These are phyloP conservation scores for Tragelaphus buxtoni DNA, from an alignment of 2,113 vertebrate genomes.

Conservation along the genomic window DNA sequence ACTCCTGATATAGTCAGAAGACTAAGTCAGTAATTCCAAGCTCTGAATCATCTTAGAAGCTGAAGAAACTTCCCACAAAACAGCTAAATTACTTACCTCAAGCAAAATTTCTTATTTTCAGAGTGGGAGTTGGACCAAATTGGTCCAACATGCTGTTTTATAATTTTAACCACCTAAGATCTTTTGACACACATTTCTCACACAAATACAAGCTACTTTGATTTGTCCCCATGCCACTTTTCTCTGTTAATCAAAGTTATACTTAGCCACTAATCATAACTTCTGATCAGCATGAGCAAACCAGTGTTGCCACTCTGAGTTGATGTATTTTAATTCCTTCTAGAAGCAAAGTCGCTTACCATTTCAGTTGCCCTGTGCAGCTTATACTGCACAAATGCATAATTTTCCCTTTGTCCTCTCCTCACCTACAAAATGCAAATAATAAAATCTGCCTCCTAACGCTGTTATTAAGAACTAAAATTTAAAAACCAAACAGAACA, in stretches of 20 bases:
- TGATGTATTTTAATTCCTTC: not conserved
- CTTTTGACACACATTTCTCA: not conserved
- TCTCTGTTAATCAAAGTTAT: not conserved
- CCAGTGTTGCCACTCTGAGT: not conserved
- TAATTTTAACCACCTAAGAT: not conserved
- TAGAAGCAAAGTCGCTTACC: not conserved
- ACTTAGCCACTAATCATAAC: not conserved
- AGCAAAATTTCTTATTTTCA: conserved; percentile 35
- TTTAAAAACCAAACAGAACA: not conserved
- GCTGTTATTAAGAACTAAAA: not conserved
- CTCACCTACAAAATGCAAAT: not conserved
- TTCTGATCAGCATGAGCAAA: not conserved
- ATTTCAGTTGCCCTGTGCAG: not conserved
- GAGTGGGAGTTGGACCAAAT: not conserved
- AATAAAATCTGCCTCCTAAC: not conserved
- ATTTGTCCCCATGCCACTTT: not conserved
- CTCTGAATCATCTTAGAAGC: conserved; percentile 20
- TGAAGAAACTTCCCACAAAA: not conserved
- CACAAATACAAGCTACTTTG: not conserved
- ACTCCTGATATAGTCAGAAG: conserved; percentile 14
- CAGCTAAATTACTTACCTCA: not conserved
- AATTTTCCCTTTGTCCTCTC: not conserved
- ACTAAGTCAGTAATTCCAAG: conserved; percentile 23
- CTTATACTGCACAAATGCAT: not conserved
- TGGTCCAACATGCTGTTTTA: not conserved